A percentile compares a stretch with the other conserved stretches of the same genome.
phyloP scores from a whole-genome alignment of 2,113 vertebrate genomes.

The Tyrannus savana region DNA sequence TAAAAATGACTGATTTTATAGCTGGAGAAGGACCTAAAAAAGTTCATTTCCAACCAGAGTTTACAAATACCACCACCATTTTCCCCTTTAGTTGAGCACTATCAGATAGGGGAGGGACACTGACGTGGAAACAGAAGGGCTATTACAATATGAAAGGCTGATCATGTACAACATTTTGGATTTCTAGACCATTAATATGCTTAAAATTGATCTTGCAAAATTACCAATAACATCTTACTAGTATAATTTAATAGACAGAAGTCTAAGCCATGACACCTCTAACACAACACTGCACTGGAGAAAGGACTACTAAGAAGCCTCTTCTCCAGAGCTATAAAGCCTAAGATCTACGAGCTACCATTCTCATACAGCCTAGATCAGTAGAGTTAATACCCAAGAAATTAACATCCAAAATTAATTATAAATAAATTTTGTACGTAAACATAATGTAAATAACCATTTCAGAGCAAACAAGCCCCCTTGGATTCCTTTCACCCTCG shows the following conservation, averaged over 20 bases:
- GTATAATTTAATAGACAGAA: background rate
- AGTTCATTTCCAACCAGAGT: background rate
- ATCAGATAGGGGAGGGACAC: background rate
- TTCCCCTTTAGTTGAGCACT: background rate
- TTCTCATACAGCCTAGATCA: background rate
- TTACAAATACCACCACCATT: background rate
- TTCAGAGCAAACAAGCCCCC: background rate
- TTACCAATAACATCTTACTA: background rate
- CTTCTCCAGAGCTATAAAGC: background rate
- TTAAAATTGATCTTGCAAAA: background rate
- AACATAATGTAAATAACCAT: background rate
- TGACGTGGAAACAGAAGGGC: background rate
- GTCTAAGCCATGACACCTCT: background rate
- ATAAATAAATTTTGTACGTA: background rate
- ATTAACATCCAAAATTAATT: background rate
- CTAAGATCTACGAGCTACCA: background rate
- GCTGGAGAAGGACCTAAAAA: background rate
- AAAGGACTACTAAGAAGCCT: background rate
- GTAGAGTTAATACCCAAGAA: background rate
- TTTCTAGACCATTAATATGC: background rate
- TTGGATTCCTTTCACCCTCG: background rate
- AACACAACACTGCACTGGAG: background rate
- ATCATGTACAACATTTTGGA: background rate
- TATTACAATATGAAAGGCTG: background rate
- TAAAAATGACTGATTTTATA: background rate